Base-by-base conservation (phyloP, 2,888 invertebrate genomes). In the Campoplex capitator region DNA sequence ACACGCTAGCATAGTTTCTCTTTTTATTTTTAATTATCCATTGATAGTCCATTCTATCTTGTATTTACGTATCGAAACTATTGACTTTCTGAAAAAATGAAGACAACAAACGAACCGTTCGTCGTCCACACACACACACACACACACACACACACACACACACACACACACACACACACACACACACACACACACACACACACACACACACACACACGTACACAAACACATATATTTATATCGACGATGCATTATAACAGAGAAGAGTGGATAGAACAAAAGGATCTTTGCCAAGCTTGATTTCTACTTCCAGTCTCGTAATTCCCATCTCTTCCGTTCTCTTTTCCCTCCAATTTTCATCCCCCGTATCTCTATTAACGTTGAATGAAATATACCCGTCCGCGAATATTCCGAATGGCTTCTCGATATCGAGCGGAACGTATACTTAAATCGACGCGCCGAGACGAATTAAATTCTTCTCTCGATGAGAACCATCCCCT, bases 31-130 rank as follows among this genome's bases (percentile, higher is more conserved):
- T 80, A 38, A 67, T 80, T 76, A 74, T 68, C 9, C 71, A 62
- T 7, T 42, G 77, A 83, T 65, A 62, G 70, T 87, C 90, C 89
- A 90, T 89, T 89, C 79, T 86, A 82, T 75, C 84, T 88, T 86
- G 88, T 91, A 91, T 91, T 91, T 91, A 90, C 91, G 91, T 91
- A 91, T 91, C 87, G 88, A 90, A 91, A 91, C 91, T 91, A 91
- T 91, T 88, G 89, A 87, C 35, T 78, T 18, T 32, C 45, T 32
- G 65, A 45, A 51, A 35, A 73, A 74, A 62, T 62, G 51, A 11
- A 75, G 58, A 75, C 54, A 62, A 18, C 32, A 48, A 70, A 81
- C 13, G 28, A 48, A 75, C 58, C 6, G 54, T 56, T 67, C 32
- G 58, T 23, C 54, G 70, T 75, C 35, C 11, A 71, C 32, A 28